Base-by-base conservation (phyloP, 2,888 invertebrate genomes). In the Drosophila seclusa region DNA sequence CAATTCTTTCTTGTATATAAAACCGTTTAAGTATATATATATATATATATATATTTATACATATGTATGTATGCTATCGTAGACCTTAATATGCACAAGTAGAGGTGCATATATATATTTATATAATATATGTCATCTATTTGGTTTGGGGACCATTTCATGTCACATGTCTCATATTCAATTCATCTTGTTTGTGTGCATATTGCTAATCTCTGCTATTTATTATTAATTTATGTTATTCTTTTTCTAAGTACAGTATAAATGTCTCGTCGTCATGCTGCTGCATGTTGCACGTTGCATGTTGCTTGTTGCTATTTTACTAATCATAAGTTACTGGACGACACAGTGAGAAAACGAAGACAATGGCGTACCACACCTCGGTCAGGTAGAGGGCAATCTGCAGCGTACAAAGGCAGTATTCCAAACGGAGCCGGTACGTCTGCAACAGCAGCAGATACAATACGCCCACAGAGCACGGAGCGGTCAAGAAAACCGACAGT, bases 361-460 rank as follows among this genome's bases (percentile, higher is more conserved):
- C 94, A 73, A 97, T 94, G 58, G 97, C 92, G 80, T 91, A 92
- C 91, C 92, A 92, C 80, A 92, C 76, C 87, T 93, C 92, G 57
- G 97, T 94, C 11, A 95, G 94, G 90, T 98, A 96, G 90, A 99
- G 95, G 83, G 95, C 95, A 57, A 98, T 94, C 94, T 97, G 97
- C 84, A 98, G 96, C 50, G 96, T 96, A 92, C 97, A 96, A 90
- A 98, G 95, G 82, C 98, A 97, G 87, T 97, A 96, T 93, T 99
- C 99, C 73, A 98, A 94, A 75, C 97, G 94, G 52, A 98, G 95
- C 57, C 97, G 97, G 92, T 97, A 97, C 50, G 97, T 97, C 93
- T 99, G 98, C 95, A 97, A 97, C 61, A 97, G 94, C 52, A 98
- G 94, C 90, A 98, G 95, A 93, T 98, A 99, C 75, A 97, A 94